Evolutionary conservation across 2,797 vertebrate species (phyloP).

Genomic region (Petrocephalus schoutedeni): DNA sequence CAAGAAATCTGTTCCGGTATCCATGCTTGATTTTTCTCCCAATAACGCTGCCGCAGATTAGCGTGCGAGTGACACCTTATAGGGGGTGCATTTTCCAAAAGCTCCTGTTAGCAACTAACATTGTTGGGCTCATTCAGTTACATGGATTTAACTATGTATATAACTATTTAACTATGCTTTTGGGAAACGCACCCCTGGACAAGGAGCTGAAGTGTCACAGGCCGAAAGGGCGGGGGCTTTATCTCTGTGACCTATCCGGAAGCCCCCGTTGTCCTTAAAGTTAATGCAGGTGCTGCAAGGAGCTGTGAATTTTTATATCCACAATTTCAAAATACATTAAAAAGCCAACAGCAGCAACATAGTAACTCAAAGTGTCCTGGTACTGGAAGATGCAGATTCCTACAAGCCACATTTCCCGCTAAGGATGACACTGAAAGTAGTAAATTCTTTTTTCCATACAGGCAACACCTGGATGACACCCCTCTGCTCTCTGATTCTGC

Average conservation of each 20-base stretch:
- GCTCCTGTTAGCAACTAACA: too few relatives aligned
- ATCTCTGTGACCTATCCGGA: background rate
- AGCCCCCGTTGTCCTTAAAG: background rate
- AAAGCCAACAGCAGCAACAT: background rate
- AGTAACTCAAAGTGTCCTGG: background rate
- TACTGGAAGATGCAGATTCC: background rate
- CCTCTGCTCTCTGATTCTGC: background rate
- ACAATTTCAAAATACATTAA: background rate
- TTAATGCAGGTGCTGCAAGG: background rate
- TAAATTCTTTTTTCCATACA: background rate
- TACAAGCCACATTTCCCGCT: background rate
- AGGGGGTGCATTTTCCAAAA: too few relatives aligned
- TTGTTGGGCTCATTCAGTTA: too few relatives aligned
- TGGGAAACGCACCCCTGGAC: background rate
- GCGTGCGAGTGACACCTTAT: slow-evolving; percentile 29
- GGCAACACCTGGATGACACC: background rate
- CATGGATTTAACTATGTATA: too few relatives aligned
- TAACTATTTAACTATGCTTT: too few relatives aligned
- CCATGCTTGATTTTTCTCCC: background rate
- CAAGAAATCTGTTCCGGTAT: background rate
- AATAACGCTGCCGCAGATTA: slow-evolving; percentile 43
- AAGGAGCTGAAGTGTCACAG: slow-evolving; percentile 42
- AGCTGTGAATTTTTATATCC: background rate
- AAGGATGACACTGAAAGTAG: background rate
- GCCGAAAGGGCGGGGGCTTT: slow-evolving; percentile 11